Percentiles rank a stretch among this genome's conserved stretches.
Evolutionary conservation across 2,113 vertebrate species (phyloP).

Genomic region (Eupsittula cactorum): DNA sequence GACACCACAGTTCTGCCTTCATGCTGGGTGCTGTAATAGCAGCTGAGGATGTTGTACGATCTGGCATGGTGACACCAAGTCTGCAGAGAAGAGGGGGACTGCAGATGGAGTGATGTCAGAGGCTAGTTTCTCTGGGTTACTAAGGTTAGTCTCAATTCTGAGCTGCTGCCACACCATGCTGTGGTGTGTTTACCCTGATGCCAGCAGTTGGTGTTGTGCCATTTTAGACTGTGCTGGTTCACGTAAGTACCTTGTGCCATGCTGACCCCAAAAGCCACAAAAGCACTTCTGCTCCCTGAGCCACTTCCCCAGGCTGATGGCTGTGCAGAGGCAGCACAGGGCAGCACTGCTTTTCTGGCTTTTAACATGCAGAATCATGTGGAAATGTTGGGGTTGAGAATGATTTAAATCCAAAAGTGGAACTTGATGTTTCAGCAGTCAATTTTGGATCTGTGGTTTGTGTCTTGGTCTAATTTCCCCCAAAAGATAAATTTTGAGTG

Average conservation of each 20-base stretch:
- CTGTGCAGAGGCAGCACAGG: background rate
- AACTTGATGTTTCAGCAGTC: background rate
- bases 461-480: background rate
- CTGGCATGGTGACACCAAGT: accelerated
- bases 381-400: background rate
- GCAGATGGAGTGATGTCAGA: accelerated
- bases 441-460: accelerated
- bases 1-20: background rate
- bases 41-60: accelerated
- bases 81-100: background rate
- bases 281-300: background rate
- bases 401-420: background rate
- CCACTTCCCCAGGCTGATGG: background rate
- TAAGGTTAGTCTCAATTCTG: background rate
- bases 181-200: background rate
- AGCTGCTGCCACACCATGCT: background rate
- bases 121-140: accelerated
- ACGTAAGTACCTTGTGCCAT: background rate
- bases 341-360: background rate
- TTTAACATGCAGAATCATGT: background rate
- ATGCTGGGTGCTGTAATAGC: accelerated
- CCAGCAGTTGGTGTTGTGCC: background rate
- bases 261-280: background rate
- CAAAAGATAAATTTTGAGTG: background rate
- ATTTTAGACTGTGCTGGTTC: background rate